Evolutionary conservation across 1,140 invertebrate genomes (phyloP), one percentile per base, ranked within the genome.

Genomic region (Bilobella aurantiaca): DNA sequence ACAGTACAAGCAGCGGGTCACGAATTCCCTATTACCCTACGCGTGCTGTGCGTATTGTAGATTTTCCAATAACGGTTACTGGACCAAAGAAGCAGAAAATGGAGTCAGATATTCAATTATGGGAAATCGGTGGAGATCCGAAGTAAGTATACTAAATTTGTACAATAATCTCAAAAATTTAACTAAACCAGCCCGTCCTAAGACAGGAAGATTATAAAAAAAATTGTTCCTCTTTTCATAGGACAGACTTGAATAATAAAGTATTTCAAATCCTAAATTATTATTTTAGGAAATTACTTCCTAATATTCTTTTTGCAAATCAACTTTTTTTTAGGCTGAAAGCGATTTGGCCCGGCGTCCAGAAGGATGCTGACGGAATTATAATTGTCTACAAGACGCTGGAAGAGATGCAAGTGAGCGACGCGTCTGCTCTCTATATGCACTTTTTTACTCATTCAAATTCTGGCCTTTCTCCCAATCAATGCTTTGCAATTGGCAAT

Each of bases 41-140:
- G 3, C 53, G 67, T 37, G 67, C 71, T 5, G 37, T 72, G 1
- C 42, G 71, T 21, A 72, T 72, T 49, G 62, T 72, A 14, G 71
- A 72, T 27, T 67, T 68, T 25, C 49, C 68, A 1, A 8, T 69
- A 18, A 57, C 63, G 14, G 63, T 46, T 53, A 49, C 67, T 21
- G 66, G 67, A 0, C n/a, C 69, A 18, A 63, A 63, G 28, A 72
- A 72, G 56, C 65, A 68, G 29, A 63, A 28, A 3, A 47, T 60
- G 32, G 71, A 72, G 25, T 47, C 65, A 1, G 71, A 72, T n/a
- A 25, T 59, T 12, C 68, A 72, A 63, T 58, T 72, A 2, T 72
- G 71, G 71, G 71, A 72, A 66, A 59, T 72, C 27, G 71, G 71
- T 14, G 71, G 71, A 21, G 67, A 69, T 64, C 71, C 70, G 1